phyloP scores from a whole-genome alignment of 2,888 invertebrate genomes.

The Campaea margaritaria region DNA sequence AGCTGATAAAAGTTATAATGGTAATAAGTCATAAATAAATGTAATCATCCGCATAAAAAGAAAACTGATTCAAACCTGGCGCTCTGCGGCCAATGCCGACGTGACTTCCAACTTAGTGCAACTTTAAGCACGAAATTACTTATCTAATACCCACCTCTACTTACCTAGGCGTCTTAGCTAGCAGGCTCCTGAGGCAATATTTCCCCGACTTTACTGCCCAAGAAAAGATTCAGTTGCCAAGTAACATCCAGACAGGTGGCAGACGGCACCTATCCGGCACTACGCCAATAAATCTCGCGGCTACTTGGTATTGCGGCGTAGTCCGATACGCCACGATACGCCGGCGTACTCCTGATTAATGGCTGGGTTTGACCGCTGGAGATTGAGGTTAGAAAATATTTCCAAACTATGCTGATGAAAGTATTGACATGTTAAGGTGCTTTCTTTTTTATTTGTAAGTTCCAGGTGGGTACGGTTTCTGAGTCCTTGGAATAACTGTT shows the following conservation, averaged over 20 bases:
- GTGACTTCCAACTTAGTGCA: neutral
- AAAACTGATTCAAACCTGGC: no score
- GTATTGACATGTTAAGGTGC: neutral
- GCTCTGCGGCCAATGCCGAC: no score
- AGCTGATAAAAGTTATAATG: no score
- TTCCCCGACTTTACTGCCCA: slow-evolving; percentile 30
- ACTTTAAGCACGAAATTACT: neutral
- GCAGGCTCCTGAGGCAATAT: slow-evolving; percentile 17
- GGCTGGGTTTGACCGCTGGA: slow-evolving; percentile 65
- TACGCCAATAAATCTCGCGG: slow-evolving; percentile 72
- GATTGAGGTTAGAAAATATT: slow-evolving; percentile 55
- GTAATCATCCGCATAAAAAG: no score
- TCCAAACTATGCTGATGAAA: slow-evolving; percentile 22
- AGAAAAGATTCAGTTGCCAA: slow-evolving; percentile 36
- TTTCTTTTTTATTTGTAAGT: neutral
- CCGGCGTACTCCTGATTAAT: slow-evolving; percentile 63
- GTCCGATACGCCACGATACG: slow-evolving; percentile 59
- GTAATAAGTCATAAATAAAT: no score
- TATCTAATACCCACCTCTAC: neutral
- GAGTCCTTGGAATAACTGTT: no score
- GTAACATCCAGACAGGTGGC: slow-evolving; percentile 66
- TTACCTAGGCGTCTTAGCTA: neutral
- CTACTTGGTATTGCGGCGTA: slow-evolving; percentile 69
- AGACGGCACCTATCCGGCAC: slow-evolving; percentile 64
- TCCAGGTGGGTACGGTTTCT: no score